These are phyloP conservation scores for Mylabris phalerata DNA, from an alignment of 1,140 invertebrate genomes.

Conservation along the genomic window DNA sequence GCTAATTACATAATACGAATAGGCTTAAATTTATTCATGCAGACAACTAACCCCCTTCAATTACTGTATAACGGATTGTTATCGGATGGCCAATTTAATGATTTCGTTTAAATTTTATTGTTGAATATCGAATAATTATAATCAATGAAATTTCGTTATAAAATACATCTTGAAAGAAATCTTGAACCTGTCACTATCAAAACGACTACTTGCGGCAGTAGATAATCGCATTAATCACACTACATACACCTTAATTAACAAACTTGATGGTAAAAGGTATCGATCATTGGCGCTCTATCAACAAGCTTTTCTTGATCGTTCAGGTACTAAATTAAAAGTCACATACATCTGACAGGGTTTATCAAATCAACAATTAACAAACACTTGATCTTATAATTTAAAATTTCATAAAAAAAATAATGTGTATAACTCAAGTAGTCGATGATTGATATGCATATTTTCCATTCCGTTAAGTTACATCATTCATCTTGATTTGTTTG, in stretches of 20 bases:
- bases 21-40: slow-evolving; percentile 24
- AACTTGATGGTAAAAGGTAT: slow-evolving; percentile 14
- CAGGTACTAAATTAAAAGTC: slow-evolving; percentile 31
- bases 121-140: not conserved
- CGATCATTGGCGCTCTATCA: slow-evolving; percentile 10
- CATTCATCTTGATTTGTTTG: slow-evolving; percentile 38
- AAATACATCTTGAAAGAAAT: not conserved
- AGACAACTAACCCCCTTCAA: slow-evolving; percentile 14
- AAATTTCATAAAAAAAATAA: slow-evolving; percentile 19
- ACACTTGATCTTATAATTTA: not conserved
- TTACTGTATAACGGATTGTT: slow-evolving; percentile 13
- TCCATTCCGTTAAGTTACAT: slow-evolving; percentile 28
- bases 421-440: not conserved
- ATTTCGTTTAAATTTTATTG: too few species aligned
- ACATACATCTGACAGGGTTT: slow-evolving; percentile 19
- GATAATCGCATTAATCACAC: slow-evolving; percentile 28
- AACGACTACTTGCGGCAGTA: slow-evolving; percentile 7
- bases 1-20: slow-evolving; percentile 24
- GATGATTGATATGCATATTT: slow-evolving; percentile 25
- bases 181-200: slow-evolving; percentile 6
- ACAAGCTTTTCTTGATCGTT: slow-evolving; percentile 17
- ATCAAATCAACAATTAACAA: not conserved
- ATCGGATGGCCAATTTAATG: not conserved
- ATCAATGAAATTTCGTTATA: not conserved
- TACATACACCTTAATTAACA: slow-evolving; percentile 22